These are phyloP conservation scores for Apogon hyalosoma DNA, from an alignment of 2,797 vertebrate genomes.

Conservation along the genomic window DNA sequence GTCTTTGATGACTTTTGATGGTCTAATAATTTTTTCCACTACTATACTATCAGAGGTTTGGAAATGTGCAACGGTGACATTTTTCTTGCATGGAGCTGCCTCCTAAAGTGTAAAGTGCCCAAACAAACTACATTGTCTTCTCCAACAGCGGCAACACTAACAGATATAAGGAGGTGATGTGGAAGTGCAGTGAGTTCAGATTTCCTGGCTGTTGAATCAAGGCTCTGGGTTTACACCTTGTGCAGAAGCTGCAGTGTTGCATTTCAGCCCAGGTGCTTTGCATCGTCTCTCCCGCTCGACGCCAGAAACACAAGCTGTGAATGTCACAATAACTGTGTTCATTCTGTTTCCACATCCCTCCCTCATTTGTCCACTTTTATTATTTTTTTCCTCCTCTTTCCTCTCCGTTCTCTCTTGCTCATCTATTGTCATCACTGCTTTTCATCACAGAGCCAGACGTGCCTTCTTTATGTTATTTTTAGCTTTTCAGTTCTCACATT, in stretches of 20 bases:
- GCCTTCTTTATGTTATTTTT: slow-evolving; percentile 83
- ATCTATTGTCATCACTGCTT: slow-evolving; percentile 57
- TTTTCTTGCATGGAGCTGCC: slow-evolving; percentile 1
- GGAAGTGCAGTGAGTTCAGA: slow-evolving; percentile 6
- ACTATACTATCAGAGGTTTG: no score
- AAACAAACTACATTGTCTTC: neutral
- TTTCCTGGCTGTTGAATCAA: slow-evolving; percentile 16
- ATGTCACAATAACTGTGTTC: slow-evolving; percentile 42
- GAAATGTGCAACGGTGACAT: no score
- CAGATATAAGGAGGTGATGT: neutral
- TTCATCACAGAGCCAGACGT: slow-evolving; percentile 81
- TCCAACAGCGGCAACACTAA: neutral
- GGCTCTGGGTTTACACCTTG: slow-evolving; percentile 16
- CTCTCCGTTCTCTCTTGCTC: slow-evolving; percentile 32
- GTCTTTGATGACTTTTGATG: no score
- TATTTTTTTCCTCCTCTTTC: neutral
- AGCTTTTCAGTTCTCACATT: slow-evolving; percentile 71
- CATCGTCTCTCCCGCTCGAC: slow-evolving; percentile 14
- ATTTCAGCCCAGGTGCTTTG: slow-evolving; percentile 32
- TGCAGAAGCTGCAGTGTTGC: slow-evolving; percentile 26
- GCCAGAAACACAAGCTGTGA: slow-evolving; percentile 67
- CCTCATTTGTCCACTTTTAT: slow-evolving; percentile 9
- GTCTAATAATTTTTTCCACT: no score
- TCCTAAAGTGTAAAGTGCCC: slow-evolving; percentile 16
- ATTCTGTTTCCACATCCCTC: slow-evolving; percentile 18